Conservation (phyloP, 2,888 invertebrate species). For the Melanostoma scalare region DNA sequence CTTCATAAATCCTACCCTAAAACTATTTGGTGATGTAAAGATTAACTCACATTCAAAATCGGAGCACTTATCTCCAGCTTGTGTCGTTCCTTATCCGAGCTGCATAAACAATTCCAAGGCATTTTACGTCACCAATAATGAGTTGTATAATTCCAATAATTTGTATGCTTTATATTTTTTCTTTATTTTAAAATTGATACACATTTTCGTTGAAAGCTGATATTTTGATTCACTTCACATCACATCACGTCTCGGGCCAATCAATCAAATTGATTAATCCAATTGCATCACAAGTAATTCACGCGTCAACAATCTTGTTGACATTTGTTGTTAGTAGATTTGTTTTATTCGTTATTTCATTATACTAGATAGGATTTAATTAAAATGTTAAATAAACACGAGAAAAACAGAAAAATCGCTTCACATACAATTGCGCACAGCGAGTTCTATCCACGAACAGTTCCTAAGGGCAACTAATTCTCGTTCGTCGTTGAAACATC, state of each 20-base stretch:
- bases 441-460: constrained; percentile 43
- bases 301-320: constrained; percentile 23
- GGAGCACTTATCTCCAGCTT: constrained; percentile 67
- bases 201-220: constrained; percentile 57
- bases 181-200: constrained; percentile 64
- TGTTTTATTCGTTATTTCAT: not conserved
- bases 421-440: constrained; percentile 6
- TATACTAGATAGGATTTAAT: constrained; percentile 6
- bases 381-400: not conserved
- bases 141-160: constrained; percentile 26
- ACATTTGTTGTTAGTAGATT: constrained; percentile 17
- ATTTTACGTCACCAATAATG: constrained; percentile 52
- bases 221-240: constrained; percentile 45
- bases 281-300: constrained; percentile 34
- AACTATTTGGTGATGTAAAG: not conserved
- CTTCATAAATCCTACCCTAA: too few relatives aligned
- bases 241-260: constrained; percentile 31
- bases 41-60: constrained; percentile 62
- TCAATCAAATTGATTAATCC: constrained; percentile 39
- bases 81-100: constrained; percentile 66
- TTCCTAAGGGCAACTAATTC: constrained; percentile 58
- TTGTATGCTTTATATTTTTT: constrained; percentile 46
- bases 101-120: constrained; percentile 71
- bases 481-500: constrained; percentile 14
- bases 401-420: constrained; percentile 1